Percentiles rank a stretch among this genome's conserved stretches.
Conservation (phyloP, 2,888 invertebrate species). For the Drosophila conformis region DNA sequence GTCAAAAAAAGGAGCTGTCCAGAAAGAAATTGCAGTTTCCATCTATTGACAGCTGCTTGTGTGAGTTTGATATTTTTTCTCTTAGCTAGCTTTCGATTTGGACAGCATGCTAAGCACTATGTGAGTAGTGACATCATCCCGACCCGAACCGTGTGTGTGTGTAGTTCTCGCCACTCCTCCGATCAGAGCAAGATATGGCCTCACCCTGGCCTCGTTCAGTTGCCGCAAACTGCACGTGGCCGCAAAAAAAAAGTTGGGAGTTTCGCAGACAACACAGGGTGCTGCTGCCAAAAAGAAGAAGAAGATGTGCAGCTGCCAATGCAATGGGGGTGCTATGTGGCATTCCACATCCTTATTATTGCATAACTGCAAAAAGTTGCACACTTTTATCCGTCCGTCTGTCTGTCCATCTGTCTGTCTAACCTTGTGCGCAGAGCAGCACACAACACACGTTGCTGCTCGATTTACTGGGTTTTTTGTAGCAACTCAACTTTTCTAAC, state of each 20-base stretch:
- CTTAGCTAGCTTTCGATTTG: conserved; percentile 13
- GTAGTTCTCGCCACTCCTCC: conserved; percentile 15
- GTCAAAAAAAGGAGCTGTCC: conserved; percentile 44
- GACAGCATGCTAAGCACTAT: conserved; percentile 26
- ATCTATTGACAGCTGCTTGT: conserved; percentile 37
- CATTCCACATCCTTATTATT: conserved; percentile 45
- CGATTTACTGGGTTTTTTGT: background rate
- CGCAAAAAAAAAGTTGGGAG: conserved; percentile 49
- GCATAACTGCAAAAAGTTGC: conserved; percentile 59
- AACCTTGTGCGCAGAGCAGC: conserved; percentile 57
- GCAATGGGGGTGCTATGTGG: conserved; percentile 1
- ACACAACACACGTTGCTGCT: background rate
- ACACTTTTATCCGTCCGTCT: conserved; percentile 15
- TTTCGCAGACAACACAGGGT: conserved; percentile 23
- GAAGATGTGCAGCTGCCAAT: conserved; percentile 15
- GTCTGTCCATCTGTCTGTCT: conserved; percentile 37
- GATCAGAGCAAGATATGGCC: conserved; percentile 54
- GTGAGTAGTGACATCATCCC: conserved; percentile 35
- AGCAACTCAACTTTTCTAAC: conserved; percentile 2
- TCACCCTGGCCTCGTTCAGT: conserved; percentile 72
- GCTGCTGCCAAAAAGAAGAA: conserved; percentile 31
- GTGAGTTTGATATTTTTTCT: background rate
- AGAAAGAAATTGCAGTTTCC: conserved; percentile 44
- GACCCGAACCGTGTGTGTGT: conserved; percentile 3
- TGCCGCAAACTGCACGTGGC: conserved; percentile 70